Evolutionary conservation across 2,113 vertebrate genomes (phyloP).

Genomic region (Dolichallabes microphthalmus): DNA sequence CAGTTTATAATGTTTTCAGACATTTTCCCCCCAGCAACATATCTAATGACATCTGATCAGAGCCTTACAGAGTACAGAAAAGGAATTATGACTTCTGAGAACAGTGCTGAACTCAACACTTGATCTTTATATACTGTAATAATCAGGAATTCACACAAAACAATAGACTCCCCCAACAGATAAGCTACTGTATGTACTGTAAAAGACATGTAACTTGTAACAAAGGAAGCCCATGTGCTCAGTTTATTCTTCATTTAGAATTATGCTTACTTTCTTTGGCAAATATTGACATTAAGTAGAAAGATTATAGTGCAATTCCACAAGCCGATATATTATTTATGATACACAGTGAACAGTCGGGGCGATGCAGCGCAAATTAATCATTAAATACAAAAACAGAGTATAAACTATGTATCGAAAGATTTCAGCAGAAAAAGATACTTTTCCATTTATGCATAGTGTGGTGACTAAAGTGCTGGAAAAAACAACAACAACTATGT

Average conservation of each 20-base stretch:
- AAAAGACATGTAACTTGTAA: background rate
- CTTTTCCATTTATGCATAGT: no score
- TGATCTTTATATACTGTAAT: background rate
- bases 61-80: background rate
- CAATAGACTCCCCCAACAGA: background rate
- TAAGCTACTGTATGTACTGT: background rate
- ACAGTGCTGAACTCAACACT: background rate
- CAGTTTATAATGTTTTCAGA: no score
- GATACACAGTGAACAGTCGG: background rate
- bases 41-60: background rate
- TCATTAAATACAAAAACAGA: background rate
- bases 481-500: background rate
- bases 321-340: constrained; percentile 18
- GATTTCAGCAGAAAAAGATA: background rate
- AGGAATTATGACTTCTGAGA: background rate
- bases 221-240: background rate
- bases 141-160: background rate
- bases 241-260: background rate
- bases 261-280: constrained; percentile 6
- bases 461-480: background rate
- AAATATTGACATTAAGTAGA: constrained; percentile 19
- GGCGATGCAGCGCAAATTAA: background rate
- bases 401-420: background rate
- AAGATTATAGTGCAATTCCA: background rate
- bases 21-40: background rate